Conservation (phyloP, 2,888 invertebrate genomes). For the Ennomos fuscantarius region DNA sequence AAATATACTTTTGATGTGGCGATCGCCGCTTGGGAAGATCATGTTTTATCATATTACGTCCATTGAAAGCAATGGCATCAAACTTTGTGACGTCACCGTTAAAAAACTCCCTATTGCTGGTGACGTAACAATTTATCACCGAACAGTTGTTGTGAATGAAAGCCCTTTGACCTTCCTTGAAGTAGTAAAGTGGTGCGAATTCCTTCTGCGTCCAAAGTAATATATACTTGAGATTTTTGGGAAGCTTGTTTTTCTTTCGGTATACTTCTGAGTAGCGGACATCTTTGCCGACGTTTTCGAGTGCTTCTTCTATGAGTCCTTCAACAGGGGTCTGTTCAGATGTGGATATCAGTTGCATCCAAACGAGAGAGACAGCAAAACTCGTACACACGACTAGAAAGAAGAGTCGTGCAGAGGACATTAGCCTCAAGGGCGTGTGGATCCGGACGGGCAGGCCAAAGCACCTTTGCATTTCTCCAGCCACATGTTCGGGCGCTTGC, state of each 20-base stretch:
- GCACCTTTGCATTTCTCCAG: conserved; percentile 33
- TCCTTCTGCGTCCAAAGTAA: conserved; percentile 64
- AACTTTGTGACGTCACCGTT: conserved; percentile 59
- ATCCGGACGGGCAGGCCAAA: conserved; percentile 20
- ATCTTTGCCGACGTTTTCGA: conserved; percentile 63
- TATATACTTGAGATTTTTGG: conserved; percentile 65
- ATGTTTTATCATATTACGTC: conserved; percentile 51
- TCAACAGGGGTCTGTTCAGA: conserved; percentile 42
- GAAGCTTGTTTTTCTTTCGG: conserved; percentile 54
- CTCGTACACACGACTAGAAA: conserved; percentile 55
- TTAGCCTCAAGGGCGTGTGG: conserved; percentile 45
- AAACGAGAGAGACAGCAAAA: conserved; percentile 54
- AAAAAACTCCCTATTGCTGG: conserved; percentile 56
- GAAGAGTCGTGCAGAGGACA: conserved; percentile 54
- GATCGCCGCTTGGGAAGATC: conserved; percentile 58
- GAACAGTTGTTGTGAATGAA: conserved; percentile 71
- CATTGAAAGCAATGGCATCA: conserved; percentile 71
- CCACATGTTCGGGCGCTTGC: conserved; percentile 51
- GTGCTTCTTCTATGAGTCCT: conserved; percentile 57
- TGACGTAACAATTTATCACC: conserved; percentile 66
- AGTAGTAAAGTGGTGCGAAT: conserved; percentile 60
- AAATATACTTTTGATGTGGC: conserved; percentile 69
- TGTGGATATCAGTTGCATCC: conserved; percentile 52
- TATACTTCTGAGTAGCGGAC: conserved; percentile 65
- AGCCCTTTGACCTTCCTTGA: conserved; percentile 60